phyloP scores from a whole-genome alignment of 2,113 vertebrate genomes.

The Ploceus nigricollis region DNA sequence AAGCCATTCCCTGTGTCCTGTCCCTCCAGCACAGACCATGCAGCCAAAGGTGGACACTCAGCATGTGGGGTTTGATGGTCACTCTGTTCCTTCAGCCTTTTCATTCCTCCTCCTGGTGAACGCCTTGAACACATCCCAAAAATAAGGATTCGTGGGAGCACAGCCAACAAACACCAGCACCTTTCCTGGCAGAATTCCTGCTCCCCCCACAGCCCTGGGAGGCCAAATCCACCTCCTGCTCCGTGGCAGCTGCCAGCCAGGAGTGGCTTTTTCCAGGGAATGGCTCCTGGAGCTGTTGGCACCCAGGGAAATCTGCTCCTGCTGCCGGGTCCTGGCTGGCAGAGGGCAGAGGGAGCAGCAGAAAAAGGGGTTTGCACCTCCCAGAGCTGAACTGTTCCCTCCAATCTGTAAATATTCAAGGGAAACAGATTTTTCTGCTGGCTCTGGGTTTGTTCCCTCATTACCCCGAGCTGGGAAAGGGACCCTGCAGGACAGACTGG shows the following conservation, averaged over 20 bases:
- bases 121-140: not conserved
- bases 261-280: not conserved
- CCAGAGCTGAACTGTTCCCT: not conserved
- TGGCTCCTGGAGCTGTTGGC: not conserved
- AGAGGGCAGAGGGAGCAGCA: not conserved
- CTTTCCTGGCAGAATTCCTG: not conserved
- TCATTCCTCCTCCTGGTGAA: accelerated
- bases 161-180: not conserved
- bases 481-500: not conserved
- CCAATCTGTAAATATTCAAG: not conserved
- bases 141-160: accelerated
- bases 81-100: not conserved
- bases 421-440: slow-evolving; percentile 44
- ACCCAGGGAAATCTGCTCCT: not conserved
- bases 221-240: not conserved
- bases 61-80: not conserved
- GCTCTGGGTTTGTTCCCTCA: not conserved
- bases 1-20: not conserved
- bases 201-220: not conserved
- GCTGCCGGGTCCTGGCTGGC: not conserved
- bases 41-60: not conserved
- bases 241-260: not conserved
- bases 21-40: not conserved
- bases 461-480: not conserved
- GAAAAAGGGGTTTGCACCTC: not conserved